Conservation (phyloP, 2,888 invertebrate species). For the Drosophila macrospina region DNA sequence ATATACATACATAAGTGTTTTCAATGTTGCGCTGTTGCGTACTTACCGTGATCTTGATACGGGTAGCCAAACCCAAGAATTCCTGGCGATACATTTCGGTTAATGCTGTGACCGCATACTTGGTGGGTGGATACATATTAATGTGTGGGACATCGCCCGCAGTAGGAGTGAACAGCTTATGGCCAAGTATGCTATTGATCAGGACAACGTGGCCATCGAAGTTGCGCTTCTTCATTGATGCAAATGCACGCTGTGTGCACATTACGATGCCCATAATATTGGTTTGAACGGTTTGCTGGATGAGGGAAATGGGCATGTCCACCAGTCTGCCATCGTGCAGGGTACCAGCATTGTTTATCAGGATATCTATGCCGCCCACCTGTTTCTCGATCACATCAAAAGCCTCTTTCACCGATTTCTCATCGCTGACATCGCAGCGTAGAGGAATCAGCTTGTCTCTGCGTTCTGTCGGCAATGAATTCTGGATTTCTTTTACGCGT, state of each 20-base stretch:
- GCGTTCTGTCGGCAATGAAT: constrained; percentile 54
- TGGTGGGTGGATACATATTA: constrained; percentile 82
- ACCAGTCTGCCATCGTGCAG: constrained; percentile 63
- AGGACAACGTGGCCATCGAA: constrained; percentile 86
- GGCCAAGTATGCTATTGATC: constrained; percentile 84
- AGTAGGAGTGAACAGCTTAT: constrained; percentile 60
- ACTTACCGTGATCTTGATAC: constrained; percentile 84
- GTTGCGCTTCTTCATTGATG: constrained; percentile 85
- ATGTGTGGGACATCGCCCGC: constrained; percentile 43
- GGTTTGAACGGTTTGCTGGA: constrained; percentile 84
- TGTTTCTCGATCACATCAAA: constrained; percentile 86
- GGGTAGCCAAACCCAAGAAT: constrained; percentile 77
- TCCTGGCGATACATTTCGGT: constrained; percentile 84
- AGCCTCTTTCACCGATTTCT: constrained; percentile 86
- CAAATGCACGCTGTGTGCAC: constrained; percentile 86
- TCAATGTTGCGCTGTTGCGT: too few relatives aligned
- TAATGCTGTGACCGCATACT: constrained; percentile 83
- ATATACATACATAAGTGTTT: not conserved
- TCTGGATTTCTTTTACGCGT: constrained; percentile 82
- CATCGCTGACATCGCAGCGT: constrained; percentile 86
- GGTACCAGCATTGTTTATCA: constrained; percentile 88
- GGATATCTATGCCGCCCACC: constrained; percentile 87
- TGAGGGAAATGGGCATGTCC: constrained; percentile 54
- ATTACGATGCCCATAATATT: constrained; percentile 86
- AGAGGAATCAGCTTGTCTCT: constrained; percentile 69